Conservation (phyloP, 2,888 invertebrate species). For the Zele albiditarsus region DNA sequence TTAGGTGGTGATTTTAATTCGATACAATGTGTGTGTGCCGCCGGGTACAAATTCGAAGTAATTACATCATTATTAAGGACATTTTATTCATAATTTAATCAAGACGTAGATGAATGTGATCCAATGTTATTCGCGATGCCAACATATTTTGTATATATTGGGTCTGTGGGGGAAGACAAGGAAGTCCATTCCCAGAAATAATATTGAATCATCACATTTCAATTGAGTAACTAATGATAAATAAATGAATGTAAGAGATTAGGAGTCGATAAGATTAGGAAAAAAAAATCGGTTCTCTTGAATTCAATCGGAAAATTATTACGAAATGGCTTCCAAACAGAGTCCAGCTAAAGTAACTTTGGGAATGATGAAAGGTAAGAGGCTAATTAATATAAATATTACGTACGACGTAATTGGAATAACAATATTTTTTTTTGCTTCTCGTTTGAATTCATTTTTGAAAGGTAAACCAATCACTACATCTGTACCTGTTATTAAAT, state of each 20-base stretch:
- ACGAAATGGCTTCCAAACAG: constrained; percentile 63
- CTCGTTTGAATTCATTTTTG: constrained; percentile 23
- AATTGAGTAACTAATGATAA: not conserved
- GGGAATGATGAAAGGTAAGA: constrained; percentile 69
- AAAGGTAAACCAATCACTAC: constrained; percentile 72
- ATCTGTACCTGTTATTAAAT: constrained; percentile 78
- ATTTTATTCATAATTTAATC: constrained; percentile 8
- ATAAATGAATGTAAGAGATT: not conserved
- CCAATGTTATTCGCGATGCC: constrained; percentile 12
- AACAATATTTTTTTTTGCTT: constrained; percentile 18
- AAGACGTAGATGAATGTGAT: not conserved
- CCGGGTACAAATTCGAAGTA: constrained; percentile 30
- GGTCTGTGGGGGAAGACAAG: constrained; percentile 14
- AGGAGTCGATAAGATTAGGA: not conserved
- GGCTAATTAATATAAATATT: constrained; percentile 8
- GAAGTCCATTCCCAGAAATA: constrained; percentile 18
- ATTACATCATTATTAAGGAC: not conserved
- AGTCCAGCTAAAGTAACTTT: constrained; percentile 68
- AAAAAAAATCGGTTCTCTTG: not conserved
- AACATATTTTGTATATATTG: constrained; percentile 12
- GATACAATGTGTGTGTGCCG: not conserved
- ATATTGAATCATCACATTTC: constrained; percentile 4
- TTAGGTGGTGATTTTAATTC: not conserved
- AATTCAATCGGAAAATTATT: not conserved
- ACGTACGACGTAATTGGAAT: not conserved